Base-by-base conservation (phyloP, 2,797 vertebrate genomes). In the Chiroxiphia lanceolata region DNA sequence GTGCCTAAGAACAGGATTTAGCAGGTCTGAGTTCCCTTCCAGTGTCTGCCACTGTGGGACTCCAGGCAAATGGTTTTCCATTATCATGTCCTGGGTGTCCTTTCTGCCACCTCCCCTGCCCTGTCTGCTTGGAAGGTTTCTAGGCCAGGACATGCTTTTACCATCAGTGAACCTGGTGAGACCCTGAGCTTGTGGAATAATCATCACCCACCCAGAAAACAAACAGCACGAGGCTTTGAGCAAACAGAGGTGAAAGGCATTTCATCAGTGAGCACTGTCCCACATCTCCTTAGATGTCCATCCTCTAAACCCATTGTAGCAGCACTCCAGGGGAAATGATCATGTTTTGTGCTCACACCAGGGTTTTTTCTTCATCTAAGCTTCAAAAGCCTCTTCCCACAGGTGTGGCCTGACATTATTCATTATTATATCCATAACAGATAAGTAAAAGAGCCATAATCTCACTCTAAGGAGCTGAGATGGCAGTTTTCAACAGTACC, bases 161-260 rank as follows among this genome's bases (percentile, higher is more conserved):
- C 23, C 56, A 20, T 0, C 26, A 79, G 15, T 0, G 2, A 64
- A 42, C 0, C 1, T 45, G 51, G 21, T 21, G 40, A 89, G 56
- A 65, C 63, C 29, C 77, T 77, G 67, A 47, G 36, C 63, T 60
- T 48, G 40, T 67, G 89, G 67, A 85, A 79, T 56, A 31, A 71
- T 51, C 17, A 10, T 47, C 25, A 72, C 34, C 74, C 67, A 79
- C 80, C 90, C 88, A 70, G 36, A 91, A 91, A 60, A 34, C 77
- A 95, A 96, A 90, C 59, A 89, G 36, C 13, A 3, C 29, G 25
- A 92, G 40, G 23, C 75, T 76, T 63, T 31, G 50, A 40, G 65
- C 59, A 79, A 94, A 86, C 60, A 94, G 4, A 94, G 40, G 74
- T 59, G 54, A 74, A 92, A 93, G 71, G 29, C 36, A 48, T 40